Evolutionary conservation across 1,140 invertebrate genomes (phyloP).

Genomic region (Pogonomyrmex barbatus): DNA sequence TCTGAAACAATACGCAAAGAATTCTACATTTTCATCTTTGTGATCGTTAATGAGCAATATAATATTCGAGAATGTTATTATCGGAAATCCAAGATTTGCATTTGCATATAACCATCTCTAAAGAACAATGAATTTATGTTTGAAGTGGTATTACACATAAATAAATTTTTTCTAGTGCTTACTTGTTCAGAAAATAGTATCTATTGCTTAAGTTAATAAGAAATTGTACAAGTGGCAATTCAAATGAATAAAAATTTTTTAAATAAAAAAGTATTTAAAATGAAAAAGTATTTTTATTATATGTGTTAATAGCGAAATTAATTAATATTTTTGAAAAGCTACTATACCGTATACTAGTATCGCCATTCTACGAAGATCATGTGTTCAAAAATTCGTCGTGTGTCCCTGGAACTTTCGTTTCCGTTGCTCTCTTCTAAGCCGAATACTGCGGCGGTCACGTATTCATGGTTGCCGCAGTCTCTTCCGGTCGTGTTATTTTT

Average conservation of each 20-base stretch:
- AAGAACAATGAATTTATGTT: neutral
- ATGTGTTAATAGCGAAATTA: constrained; percentile 17
- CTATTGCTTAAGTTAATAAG: neutral
- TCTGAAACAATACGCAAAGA: neutral
- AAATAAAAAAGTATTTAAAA: neutral
- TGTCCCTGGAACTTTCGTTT: constrained; percentile 43
- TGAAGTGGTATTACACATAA: neutral
- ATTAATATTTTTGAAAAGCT: constrained; percentile 9
- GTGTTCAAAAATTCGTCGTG: constrained; percentile 39
- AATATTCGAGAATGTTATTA: neutral
- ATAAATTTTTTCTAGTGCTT: neutral
- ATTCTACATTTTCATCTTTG: constrained; percentile 4
- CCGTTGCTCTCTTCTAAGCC: constrained; percentile 23
- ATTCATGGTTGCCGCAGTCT: constrained; percentile 58
- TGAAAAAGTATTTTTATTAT: neutral
- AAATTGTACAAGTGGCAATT: neutral
- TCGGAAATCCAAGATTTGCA: neutral
- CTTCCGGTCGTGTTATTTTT: constrained; percentile 68
- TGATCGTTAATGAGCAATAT: neutral
- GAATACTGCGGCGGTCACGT: constrained; percentile 58
- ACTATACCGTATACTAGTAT: neutral
- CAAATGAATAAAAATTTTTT: neutral
- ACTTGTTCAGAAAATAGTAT: neutral
- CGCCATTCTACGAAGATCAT: neutral
- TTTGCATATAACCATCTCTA: neutral